Conservation (phyloP, 2,113 vertebrate species). For the Hypomesus transpacificus region DNA sequence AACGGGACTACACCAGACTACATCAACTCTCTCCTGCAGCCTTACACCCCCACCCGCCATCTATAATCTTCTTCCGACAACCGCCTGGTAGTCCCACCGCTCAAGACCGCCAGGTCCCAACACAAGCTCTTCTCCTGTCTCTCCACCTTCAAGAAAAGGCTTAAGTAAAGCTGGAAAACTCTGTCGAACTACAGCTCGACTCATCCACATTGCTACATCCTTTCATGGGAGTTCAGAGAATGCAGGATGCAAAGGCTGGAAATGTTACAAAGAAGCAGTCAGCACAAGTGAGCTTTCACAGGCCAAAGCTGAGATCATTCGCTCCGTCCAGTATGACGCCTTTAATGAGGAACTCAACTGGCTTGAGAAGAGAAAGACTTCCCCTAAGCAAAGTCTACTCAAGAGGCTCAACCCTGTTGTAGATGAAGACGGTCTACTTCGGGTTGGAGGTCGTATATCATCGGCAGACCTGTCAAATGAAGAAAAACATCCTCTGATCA, state of each 20-base stretch:
- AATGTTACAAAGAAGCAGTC: background rate
- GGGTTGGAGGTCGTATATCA: background rate
- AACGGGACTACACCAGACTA: too few species aligned
- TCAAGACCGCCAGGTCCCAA: too few species aligned
- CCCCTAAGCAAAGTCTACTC: background rate
- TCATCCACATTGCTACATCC: conserved; percentile 11
- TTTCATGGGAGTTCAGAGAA: conserved; percentile 7
- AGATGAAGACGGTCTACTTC: conserved; percentile 23
- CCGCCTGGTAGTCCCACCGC: too few species aligned
- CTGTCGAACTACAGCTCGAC: conserved; percentile 1
- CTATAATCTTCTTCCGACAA: too few species aligned
- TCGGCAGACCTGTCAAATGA: conserved; percentile 8
- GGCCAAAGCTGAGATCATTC: conserved; percentile 21
- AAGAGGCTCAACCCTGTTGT: conserved; percentile 18
- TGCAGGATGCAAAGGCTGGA: conserved; percentile 24
- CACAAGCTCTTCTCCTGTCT: too few species aligned
- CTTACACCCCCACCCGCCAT: too few species aligned
- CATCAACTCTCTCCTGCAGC: too few species aligned
- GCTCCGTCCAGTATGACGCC: background rate
- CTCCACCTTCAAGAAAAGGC: too few species aligned
- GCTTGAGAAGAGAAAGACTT: background rate
- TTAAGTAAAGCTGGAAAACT: conserved; percentile 22
- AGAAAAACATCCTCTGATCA: conserved; percentile 24
- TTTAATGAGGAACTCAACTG: conserved; percentile 12
- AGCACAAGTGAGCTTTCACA: conserved; percentile 4